Percentiles rank a stretch among this genome's conserved stretches.
phyloP scores from a whole-genome alignment of 2,888 invertebrate genomes.

The Cerceris rybyensis region DNA sequence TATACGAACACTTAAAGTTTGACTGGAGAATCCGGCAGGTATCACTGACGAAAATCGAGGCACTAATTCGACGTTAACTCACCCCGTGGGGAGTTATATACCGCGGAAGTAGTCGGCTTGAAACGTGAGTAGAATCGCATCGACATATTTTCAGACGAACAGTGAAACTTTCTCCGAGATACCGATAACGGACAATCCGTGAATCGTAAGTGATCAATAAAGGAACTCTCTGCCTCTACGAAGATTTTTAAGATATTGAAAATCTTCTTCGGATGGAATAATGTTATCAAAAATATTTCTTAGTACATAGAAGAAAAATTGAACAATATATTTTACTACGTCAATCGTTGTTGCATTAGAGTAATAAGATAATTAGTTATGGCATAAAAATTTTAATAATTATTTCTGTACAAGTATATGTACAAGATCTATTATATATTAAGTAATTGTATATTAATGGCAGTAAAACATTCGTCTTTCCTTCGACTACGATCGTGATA shows the following conservation, averaged over 20 bases:
- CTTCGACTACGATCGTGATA: slow-evolving; percentile 10
- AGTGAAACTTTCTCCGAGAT: slow-evolving; percentile 69
- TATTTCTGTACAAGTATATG: slow-evolving; percentile 28
- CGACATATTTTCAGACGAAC: slow-evolving; percentile 47
- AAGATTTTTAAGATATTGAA: neutral
- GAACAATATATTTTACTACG: neutral
- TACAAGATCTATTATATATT: slow-evolving; percentile 11
- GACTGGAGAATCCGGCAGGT: slow-evolving; percentile 26
- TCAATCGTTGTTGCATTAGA: neutral
- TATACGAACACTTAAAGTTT: slow-evolving; percentile 1
- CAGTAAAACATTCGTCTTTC: slow-evolving; percentile 15
- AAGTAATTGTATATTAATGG: slow-evolving; percentile 8
- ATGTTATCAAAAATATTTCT: too few species aligned
- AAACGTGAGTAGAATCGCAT: slow-evolving; percentile 73
- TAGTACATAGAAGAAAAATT: neutral
- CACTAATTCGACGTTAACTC: slow-evolving; percentile 60
- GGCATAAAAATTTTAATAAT: slow-evolving; percentile 19
- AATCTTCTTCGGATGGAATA: neutral
- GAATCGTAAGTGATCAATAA: slow-evolving; percentile 56
- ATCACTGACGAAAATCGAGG: slow-evolving; percentile 65
- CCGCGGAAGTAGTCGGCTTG: slow-evolving; percentile 71
- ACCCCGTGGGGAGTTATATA: slow-evolving; percentile 75
- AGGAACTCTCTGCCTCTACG: slow-evolving; percentile 12
- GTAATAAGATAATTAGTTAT: slow-evolving; percentile 19
- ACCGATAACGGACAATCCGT: slow-evolving; percentile 49